A percentile compares a stretch with the other conserved stretches of the same genome.
These are phyloP conservation scores for Erythrocebus patas DNA, from an alignment of 2,113 vertebrate species.

Conservation along the genomic window DNA sequence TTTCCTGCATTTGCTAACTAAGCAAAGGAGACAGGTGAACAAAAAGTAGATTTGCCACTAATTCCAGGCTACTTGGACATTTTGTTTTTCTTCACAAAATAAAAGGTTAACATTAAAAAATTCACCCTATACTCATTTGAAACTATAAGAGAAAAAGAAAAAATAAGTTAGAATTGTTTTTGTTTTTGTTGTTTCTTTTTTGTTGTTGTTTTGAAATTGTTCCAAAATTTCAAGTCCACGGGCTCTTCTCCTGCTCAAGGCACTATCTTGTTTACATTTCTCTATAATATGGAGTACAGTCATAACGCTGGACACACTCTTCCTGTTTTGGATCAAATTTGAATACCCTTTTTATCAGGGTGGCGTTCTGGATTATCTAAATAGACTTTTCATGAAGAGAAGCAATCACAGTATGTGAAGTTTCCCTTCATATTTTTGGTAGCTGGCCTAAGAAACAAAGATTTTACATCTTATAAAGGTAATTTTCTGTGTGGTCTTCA, in stretches of 20 bases:
- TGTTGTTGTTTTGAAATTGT: neutral
- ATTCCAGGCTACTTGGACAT: neutral
- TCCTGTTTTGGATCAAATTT: neutral
- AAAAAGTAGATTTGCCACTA: neutral
- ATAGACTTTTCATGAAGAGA: neutral
- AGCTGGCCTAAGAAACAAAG: neutral
- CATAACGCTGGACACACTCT: neutral
- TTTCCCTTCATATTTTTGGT: neutral
- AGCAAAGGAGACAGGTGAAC: neutral
- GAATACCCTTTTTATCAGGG: neutral
- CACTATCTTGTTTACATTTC: neutral
- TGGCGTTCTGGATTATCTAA: neutral
- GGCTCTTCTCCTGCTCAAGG: neutral
- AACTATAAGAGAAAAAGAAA: neutral
- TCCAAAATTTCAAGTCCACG: neutral
- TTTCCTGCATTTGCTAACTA: neutral
- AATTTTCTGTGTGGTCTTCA: neutral
- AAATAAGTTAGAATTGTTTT: neutral
- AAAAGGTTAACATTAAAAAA: neutral
- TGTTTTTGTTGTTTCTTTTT: no score
- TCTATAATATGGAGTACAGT: neutral
- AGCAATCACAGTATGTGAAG: neutral
- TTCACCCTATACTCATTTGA: neutral
- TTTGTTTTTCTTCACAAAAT: neutral
- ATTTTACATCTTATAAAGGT: neutral